Conservation (phyloP, 1,140 invertebrate species). For the Penaeus japonicus region DNA sequence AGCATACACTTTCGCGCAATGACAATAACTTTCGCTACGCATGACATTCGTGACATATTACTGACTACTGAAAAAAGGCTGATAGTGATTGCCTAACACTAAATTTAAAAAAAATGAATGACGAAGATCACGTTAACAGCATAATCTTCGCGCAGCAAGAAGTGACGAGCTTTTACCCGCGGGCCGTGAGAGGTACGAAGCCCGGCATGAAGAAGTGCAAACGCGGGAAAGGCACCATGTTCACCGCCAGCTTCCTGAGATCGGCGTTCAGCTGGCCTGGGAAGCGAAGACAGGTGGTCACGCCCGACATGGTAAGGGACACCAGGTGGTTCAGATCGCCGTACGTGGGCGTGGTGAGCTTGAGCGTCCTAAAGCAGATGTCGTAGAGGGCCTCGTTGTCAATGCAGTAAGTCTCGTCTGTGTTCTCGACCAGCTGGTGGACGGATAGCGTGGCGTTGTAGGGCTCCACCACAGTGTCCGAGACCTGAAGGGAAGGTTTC, state of each 20-base stretch:
- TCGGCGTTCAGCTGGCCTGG: background rate
- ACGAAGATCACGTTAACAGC: no score
- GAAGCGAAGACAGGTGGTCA: background rate
- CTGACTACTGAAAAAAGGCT: no score
- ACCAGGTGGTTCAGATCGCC: background rate
- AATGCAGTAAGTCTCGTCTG: constrained; percentile 6
- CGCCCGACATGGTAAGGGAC: background rate
- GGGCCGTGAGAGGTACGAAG: background rate
- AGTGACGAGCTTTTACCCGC: background rate
- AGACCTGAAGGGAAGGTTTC: background rate
- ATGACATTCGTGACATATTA: no score
- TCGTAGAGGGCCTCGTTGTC: background rate
- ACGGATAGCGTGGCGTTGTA: background rate
- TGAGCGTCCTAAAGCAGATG: constrained; percentile 8
- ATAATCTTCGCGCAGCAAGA: no score
- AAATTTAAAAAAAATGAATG: no score
- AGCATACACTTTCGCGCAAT: no score
- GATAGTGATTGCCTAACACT: no score
- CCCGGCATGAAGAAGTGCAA: background rate
- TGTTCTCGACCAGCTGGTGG: background rate
- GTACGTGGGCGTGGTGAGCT: constrained; percentile 1
- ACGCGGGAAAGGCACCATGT: constrained; percentile 2
- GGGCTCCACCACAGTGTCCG: background rate
- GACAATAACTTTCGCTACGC: no score
- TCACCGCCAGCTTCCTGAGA: background rate